These are phyloP conservation scores for Zosterops pallidus DNA, from an alignment of 2,113 vertebrate genomes.

Conservation along the genomic window DNA sequence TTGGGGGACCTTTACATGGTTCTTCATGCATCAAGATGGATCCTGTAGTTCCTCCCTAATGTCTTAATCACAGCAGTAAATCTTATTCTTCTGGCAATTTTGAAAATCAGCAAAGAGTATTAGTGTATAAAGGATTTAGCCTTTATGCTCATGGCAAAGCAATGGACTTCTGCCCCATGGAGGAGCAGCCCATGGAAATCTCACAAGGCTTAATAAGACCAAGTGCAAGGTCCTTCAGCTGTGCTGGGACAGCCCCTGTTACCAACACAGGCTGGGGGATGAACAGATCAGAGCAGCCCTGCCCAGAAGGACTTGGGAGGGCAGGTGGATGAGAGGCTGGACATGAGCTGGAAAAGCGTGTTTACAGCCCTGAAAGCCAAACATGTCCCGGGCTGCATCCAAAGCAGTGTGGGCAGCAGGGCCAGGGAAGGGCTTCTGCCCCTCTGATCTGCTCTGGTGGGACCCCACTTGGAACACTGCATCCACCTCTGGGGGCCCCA, in stretches of 20 bases:
- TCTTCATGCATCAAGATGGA: not conserved
- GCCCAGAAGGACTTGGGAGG: not conserved
- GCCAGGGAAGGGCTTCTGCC: not conserved
- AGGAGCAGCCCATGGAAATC: not conserved
- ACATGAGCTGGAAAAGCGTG: not conserved
- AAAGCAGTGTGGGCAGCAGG: rapidly evolving
- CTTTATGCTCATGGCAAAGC: not conserved
- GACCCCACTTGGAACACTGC: not conserved
- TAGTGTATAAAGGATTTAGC: not conserved
- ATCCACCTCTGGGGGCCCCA: not conserved
- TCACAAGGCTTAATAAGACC: not conserved
- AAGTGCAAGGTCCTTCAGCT: not conserved
- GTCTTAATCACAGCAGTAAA: not conserved
- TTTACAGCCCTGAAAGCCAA: not conserved
- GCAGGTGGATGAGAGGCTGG: not conserved
- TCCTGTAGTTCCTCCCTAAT: not conserved
- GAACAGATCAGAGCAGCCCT: not conserved
- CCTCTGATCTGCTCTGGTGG: not conserved
- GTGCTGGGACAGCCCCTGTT: not conserved
- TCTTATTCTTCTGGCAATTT: not conserved
- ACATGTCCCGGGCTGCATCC: not conserved
- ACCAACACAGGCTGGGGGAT: not conserved
- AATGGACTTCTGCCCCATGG: not conserved
- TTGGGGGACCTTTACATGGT: rapidly evolving
- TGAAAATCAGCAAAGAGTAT: not conserved